These are phyloP conservation scores for Nebria brevicollis DNA, from an alignment of 2,888 invertebrate genomes.

Conservation along the genomic window DNA sequence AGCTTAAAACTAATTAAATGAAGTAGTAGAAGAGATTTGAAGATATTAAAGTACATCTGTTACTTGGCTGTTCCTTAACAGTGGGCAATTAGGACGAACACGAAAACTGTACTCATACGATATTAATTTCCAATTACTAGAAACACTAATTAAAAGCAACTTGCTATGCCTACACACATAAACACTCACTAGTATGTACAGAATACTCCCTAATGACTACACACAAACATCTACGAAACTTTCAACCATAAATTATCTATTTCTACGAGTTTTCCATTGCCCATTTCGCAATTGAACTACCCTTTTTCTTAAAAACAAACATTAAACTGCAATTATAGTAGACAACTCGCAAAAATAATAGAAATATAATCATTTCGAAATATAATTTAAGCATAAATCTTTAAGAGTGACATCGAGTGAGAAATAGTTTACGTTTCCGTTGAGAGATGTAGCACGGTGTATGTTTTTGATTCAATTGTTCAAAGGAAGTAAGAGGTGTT, in stretches of 20 bases:
- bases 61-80: neutral
- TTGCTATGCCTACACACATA: neutral
- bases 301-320: neutral
- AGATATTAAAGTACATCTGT: neutral
- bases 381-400: no score
- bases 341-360: neutral
- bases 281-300: neutral
- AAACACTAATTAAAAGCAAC: neutral
- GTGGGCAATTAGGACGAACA: neutral
- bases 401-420: no score
- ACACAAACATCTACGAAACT: neutral
- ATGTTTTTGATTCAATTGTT: neutral
- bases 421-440: no score
- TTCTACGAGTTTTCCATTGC: neutral
- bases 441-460: neutral
- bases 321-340: neutral
- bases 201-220: neutral
- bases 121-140: conserved; percentile 1
- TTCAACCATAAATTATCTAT: neutral
- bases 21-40: neutral
- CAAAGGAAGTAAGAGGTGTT: neutral
- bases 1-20: neutral
- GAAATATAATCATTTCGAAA: neutral
- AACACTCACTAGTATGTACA: neutral
- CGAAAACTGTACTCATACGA: conserved; percentile 1